phyloP scores from a whole-genome alignment of 1,140 invertebrate genomes.

The Tetramorium alpestre region DNA sequence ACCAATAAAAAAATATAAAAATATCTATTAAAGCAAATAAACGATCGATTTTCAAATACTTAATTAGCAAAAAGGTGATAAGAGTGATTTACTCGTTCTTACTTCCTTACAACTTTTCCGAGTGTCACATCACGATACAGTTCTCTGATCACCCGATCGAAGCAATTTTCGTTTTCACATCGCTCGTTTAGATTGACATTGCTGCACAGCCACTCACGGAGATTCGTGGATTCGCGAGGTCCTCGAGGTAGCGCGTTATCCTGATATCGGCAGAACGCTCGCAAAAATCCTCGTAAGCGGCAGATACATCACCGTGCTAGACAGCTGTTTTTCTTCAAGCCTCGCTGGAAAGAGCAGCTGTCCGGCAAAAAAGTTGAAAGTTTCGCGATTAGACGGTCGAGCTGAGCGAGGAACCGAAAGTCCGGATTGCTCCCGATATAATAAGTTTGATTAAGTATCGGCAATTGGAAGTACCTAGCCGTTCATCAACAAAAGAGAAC shows the following conservation, averaged over 20 bases:
- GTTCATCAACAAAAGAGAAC: constrained; percentile 63
- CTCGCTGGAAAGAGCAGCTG: constrained; percentile 43
- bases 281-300: constrained; percentile 60
- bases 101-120: background rate
- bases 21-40: background rate
- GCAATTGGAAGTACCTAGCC: constrained; percentile 44
- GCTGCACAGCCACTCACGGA: constrained; percentile 23
- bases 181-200: constrained; percentile 41
- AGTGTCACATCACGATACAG: background rate
- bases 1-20: background rate
- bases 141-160: background rate
- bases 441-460: constrained; percentile 75
- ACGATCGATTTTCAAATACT: too few species aligned
- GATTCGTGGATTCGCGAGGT: constrained; percentile 43
- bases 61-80: background rate
- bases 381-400: constrained; percentile 59
- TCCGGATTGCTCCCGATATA: constrained; percentile 55
- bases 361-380: constrained; percentile 56
- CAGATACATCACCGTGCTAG: constrained; percentile 54
- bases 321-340: constrained; percentile 58
- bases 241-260: constrained; percentile 44
- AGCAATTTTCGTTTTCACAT: constrained; percentile 50
- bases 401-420: constrained; percentile 46
- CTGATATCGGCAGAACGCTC: constrained; percentile 55
- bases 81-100: background rate